Base-by-base conservation (phyloP, 2,113 vertebrate species). In the Scophthalmus maximus region DNA sequence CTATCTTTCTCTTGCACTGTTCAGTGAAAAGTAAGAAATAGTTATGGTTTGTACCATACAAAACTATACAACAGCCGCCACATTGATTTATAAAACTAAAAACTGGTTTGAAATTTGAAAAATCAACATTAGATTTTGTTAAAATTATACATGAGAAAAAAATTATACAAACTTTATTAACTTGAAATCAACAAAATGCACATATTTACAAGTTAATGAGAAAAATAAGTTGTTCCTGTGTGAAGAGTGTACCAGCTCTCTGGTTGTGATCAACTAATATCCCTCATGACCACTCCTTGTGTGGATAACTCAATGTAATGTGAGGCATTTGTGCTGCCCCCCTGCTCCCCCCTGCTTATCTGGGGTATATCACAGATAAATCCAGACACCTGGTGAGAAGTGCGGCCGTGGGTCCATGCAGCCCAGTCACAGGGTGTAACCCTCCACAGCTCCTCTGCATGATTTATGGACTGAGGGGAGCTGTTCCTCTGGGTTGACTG, bases 401-500 rank as follows among this genome's bases (percentile, higher is more conserved):
- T 17, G 57, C 0, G 22, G 27, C 64, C 61, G 30, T 65, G 60
- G 67, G 57, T 68, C 53, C 42, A 5, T 50, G 56, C 32, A 2
- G 58, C 26, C 5, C 38, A 25, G 64, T 72, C 66, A 29, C 78
- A 62, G 50, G 67, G 57, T 49, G 40, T 68, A 61, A 53, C 52
- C 63, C 44, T 67, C 52, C 18, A 22, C 38, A 14, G 59, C 61
- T 47, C n/a, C 42, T 49, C 61, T 3, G 26, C 12, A 47, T 76
- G 81, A 89, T 89, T 88, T 81, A 90, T 75, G 46, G 76, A 30
- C 55, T 51, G 58, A 40, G 26, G 29, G 68, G 78, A 81, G 80
- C 63, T 64, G 75, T 55, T 82, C 55, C 49, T 40, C 47, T 22
- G 65, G 32, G 62, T 52, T 76, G 65, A 71, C 56, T 79, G 82